phyloP scores from a whole-genome alignment of 2,113 vertebrate genomes.

The Mus spicilegus region DNA sequence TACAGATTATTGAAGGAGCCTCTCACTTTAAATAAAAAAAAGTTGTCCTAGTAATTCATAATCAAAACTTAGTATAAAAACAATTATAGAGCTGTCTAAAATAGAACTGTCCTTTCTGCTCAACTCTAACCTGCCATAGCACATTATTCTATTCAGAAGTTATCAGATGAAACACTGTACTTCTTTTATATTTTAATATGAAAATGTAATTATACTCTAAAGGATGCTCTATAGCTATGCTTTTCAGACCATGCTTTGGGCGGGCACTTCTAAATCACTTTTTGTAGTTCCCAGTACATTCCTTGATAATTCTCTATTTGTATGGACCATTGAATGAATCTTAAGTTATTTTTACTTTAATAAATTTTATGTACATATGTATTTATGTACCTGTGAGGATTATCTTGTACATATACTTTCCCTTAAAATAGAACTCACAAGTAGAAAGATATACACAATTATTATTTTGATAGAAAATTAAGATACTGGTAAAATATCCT shows the following conservation, averaged over 20 bases:
- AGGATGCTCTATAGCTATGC: background rate
- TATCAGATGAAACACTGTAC: background rate
- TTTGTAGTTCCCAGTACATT: background rate
- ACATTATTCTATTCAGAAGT: background rate
- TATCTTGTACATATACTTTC: slow-evolving; percentile 36
- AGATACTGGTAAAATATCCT: background rate
- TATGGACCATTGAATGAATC: background rate
- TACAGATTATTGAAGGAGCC: background rate
- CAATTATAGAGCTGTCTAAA: slow-evolving; percentile 7
- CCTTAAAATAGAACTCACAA: background rate
- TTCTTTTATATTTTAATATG: slow-evolving; percentile 22
- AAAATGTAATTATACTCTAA: background rate
- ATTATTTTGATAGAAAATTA: slow-evolving; percentile 35
- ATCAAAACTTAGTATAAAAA: slow-evolving; percentile 46
- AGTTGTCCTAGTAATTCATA: background rate
- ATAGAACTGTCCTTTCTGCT: background rate
- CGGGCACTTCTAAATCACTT: background rate
- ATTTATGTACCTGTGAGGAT: background rate
- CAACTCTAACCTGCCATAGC: background rate
- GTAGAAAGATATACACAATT: background rate
- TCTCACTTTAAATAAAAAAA: slow-evolving; percentile 41
- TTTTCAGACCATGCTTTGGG: background rate
- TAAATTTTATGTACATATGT: slow-evolving; percentile 4
- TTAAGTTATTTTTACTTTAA: slow-evolving; percentile 23
- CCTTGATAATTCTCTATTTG: background rate